phyloP scores from a whole-genome alignment of 2,888 invertebrate species.

The Allophyes oxyacanthae region DNA sequence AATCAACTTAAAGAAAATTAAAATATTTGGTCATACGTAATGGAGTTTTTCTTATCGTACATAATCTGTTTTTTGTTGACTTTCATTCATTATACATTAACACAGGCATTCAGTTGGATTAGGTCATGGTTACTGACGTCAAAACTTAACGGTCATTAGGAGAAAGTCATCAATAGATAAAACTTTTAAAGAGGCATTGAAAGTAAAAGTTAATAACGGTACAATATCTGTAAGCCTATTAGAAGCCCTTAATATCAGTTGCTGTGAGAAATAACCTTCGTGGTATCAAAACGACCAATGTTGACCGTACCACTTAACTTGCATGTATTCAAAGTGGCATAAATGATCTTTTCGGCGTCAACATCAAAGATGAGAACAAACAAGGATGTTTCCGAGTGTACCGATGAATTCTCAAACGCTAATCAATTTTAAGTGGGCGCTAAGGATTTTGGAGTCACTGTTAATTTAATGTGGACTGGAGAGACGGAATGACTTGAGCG shows the following conservation, averaged over 20 bases:
- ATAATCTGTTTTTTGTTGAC: conserved; percentile 46
- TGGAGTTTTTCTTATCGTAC: conserved; percentile 13
- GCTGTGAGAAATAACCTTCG: too few species aligned
- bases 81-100: conserved; percentile 52
- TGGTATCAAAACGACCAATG: too few species aligned
- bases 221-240: conserved; percentile 48
- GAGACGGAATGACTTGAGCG: too few species aligned
- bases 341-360: too few species aligned
- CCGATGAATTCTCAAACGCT: too few species aligned
- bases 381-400: too few species aligned
- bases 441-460: too few species aligned
- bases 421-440: too few species aligned
- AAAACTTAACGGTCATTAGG: conserved; percentile 56
- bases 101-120: conserved; percentile 58
- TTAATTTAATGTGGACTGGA: too few species aligned
- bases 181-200: conserved; percentile 53
- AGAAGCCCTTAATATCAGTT: neutral
- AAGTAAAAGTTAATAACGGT: conserved; percentile 56
- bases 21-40: conserved; percentile 7
- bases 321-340: too few species aligned
- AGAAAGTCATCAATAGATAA: conserved; percentile 75
- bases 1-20: neutral
- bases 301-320: too few species aligned
- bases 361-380: too few species aligned
- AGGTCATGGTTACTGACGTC: conserved; percentile 73